phyloP scores from a whole-genome alignment of 2,888 invertebrate species.

The Drosophila colorata region DNA sequence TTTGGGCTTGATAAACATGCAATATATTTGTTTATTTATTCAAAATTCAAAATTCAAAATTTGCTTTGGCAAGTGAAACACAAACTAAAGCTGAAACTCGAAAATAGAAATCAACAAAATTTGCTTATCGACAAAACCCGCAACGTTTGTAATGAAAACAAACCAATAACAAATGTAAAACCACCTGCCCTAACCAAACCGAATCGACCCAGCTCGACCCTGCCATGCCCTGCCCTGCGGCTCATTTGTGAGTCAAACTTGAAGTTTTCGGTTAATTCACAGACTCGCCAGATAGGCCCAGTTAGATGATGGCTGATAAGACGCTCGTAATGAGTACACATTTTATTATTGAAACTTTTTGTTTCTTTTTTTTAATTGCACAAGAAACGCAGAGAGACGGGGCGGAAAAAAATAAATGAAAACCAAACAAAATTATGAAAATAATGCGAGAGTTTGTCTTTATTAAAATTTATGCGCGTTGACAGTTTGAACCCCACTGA shows the following conservation, averaged over 20 bases:
- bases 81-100: slow-evolving; percentile 23
- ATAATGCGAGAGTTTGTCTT: slow-evolving; percentile 59
- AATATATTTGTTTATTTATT: slow-evolving; percentile 63
- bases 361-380: slow-evolving; percentile 76
- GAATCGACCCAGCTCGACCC: slow-evolving; percentile 4
- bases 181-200: slow-evolving; percentile 50
- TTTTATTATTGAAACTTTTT: slow-evolving; percentile 71
- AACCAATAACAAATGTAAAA: slow-evolving; percentile 30
- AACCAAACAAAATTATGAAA: slow-evolving; percentile 60
- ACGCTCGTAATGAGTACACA: slow-evolving; percentile 68
- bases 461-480: slow-evolving; percentile 75
- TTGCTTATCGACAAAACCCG: slow-evolving; percentile 55
- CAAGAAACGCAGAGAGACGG: slow-evolving; percentile 41
- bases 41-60: slow-evolving; percentile 55
- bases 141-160: slow-evolving; percentile 51
- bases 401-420: slow-evolving; percentile 17
- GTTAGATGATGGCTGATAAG: slow-evolving; percentile 59
- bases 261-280: slow-evolving; percentile 24
- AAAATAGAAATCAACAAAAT: slow-evolving; percentile 50
- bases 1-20: slow-evolving; percentile 55
- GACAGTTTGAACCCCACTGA: slow-evolving; percentile 72
- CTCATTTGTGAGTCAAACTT: slow-evolving; percentile 70
- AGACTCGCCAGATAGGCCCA: slow-evolving; percentile 31
- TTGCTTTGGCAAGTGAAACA: slow-evolving; percentile 37
- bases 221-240: slow-evolving; percentile 10